phyloP scores from a whole-genome alignment of 2,797 vertebrate species.

The Spinus pinus region DNA sequence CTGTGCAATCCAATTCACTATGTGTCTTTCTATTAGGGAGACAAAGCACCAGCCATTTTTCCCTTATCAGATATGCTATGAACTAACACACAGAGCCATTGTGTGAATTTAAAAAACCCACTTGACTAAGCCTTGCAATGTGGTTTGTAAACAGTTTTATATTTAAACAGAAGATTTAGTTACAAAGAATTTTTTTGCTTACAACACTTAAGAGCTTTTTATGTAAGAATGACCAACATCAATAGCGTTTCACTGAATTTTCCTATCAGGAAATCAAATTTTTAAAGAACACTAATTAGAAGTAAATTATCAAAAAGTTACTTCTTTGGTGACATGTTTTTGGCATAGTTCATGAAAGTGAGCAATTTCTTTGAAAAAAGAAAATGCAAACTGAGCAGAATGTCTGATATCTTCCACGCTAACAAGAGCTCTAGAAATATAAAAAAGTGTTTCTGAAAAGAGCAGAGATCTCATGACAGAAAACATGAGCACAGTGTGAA shows the following conservation, averaged over 20 bases:
- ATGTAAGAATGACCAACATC: not conserved
- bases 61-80: fast-evolving
- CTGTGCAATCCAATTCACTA: not conserved
- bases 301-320: not conserved
- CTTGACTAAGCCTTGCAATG: not conserved
- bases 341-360: not conserved
- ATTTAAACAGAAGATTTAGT: not conserved
- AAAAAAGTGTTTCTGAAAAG: not conserved
- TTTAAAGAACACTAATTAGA: not conserved
- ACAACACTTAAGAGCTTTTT: not conserved
- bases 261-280: not conserved
- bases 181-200: not conserved
- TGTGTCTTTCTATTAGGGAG: not conserved
- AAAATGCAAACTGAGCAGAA: not conserved
- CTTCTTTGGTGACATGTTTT: not conserved
- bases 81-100: not conserved
- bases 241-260: not conserved
- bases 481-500: not conserved
- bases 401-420: fast-evolving
- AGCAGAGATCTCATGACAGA: not conserved
- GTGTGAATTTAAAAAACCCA: not conserved
- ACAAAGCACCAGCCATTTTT: not conserved
- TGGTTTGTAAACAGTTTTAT: not conserved
- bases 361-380: not conserved
- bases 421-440: not conserved